Conservation (phyloP, 2,113 vertebrate species). For the Lanius ludovicianus region DNA sequence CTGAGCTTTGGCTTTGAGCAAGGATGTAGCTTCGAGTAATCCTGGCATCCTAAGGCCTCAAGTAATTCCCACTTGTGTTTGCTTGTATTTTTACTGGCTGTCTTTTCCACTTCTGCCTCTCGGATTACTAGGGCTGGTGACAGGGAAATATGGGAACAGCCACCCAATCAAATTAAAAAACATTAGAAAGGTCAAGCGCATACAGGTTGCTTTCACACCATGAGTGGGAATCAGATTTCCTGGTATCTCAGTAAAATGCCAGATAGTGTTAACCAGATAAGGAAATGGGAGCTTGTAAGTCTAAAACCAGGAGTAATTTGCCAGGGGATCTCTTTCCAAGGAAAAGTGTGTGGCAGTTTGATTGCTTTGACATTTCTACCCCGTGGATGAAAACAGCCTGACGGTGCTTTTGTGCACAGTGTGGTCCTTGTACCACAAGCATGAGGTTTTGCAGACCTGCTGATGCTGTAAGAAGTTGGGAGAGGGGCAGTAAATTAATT, state of each 20-base stretch:
- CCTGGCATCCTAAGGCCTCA: not conserved
- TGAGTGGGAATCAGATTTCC: conserved; percentile 46
- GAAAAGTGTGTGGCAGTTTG: not conserved
- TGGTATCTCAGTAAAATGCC: conserved; percentile 33
- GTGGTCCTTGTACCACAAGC: not conserved
- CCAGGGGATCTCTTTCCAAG: not conserved
- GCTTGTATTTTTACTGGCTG: conserved; percentile 38
- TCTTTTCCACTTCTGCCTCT: conserved; percentile 57
- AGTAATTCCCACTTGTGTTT: conserved; percentile 34
- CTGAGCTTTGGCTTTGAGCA: not conserved
- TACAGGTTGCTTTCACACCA: conserved; percentile 25
- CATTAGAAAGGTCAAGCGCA: conserved; percentile 54
- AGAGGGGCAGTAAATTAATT: not conserved
- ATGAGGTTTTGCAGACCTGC: not conserved
- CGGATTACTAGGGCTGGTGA: conserved; percentile 54
- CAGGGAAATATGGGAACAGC: conserved; percentile 63
- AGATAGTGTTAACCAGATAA: conserved; percentile 54
- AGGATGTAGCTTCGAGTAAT: not conserved
- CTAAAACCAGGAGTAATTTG: conserved; percentile 12
- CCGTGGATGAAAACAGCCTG: not conserved
- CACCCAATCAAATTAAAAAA: conserved; percentile 66
- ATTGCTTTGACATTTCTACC: not conserved
- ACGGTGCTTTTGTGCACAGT: not conserved
- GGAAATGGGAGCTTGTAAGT: conserved; percentile 14
- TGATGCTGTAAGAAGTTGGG: not conserved